phyloP scores from a whole-genome alignment of 2,888 invertebrate species.

The Ypsolopha scabrella region DNA sequence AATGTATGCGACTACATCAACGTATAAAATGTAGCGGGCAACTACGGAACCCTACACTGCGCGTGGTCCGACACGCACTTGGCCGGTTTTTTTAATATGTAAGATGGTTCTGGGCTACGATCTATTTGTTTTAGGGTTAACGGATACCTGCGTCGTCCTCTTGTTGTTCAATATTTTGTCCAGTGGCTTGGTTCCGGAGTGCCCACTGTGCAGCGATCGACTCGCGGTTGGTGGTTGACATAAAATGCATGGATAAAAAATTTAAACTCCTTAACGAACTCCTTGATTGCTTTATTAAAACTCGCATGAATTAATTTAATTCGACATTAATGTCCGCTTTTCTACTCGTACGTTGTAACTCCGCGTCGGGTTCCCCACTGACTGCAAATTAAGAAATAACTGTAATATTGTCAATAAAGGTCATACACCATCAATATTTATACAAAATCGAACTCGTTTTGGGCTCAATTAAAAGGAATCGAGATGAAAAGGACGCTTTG shows the following conservation, averaged over 20 bases:
- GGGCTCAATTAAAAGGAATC: slow-evolving; percentile 20
- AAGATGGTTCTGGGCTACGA: too few relatives aligned
- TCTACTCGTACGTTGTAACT: slow-evolving; percentile 19
- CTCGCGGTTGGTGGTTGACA: slow-evolving; percentile 39
- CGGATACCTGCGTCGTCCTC: too few relatives aligned
- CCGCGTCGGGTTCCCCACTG: slow-evolving; percentile 1
- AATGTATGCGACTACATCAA: too few relatives aligned
- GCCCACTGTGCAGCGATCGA: slow-evolving; percentile 11
- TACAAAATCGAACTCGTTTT: slow-evolving; percentile 28
- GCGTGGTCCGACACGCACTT: too few relatives aligned
- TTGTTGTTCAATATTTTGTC: background rate
- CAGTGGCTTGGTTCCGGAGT: background rate
- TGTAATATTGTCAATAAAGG: background rate
- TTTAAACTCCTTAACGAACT: slow-evolving; percentile 57
- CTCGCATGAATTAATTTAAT: slow-evolving; percentile 33
- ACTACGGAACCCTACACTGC: too few relatives aligned
- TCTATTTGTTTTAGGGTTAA: too few relatives aligned
- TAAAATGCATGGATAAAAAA: slow-evolving; percentile 57
- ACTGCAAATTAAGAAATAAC: background rate
- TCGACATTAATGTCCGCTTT: slow-evolving; percentile 17
- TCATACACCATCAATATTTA: slow-evolving; percentile 11
- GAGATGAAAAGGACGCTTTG: slow-evolving; percentile 24
- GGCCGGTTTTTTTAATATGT: too few relatives aligned
- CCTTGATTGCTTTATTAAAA: slow-evolving; percentile 48
- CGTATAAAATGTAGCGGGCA: too few relatives aligned